Evolutionary conservation across 2,797 vertebrate species (phyloP), one percentile per base, ranked within the genome.

Genomic region (Crocodylus rhombifer): DNA sequence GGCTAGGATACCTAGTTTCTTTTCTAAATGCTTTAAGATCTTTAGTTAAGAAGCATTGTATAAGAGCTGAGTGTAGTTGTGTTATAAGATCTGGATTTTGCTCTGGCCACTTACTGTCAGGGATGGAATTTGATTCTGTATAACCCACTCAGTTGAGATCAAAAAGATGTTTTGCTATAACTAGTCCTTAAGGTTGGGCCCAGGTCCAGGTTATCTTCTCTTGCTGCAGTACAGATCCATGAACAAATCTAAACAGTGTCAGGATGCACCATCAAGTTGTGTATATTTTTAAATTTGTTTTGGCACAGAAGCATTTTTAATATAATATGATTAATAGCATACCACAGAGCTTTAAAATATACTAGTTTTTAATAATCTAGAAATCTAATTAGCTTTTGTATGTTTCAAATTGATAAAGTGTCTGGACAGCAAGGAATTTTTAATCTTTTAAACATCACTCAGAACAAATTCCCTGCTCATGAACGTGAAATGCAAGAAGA

Each of bases 131-230:
- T 89, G 86, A 51, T 79, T 89, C 74, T 91, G 55, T 55, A 76
- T 33, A 92, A 51, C 79, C 10, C 17, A 80, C 3, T 74, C 74
- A 83, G 28, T 63, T 30, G 0, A 77, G 57, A 84, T 23, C 3
- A 20, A 69, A 84, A 84, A 30, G 75, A 51, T 87, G 3, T 87
- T 81, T 51, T 79, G 4, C 80, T 94, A 7, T 81, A 87, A 95
- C 85, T 87, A 90, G 18, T 91, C 58, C 21, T 13, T 60, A 18
- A 25, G 4, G 64, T 88, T 82, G 64, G 80, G 28, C 64, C 94
- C 58, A 78, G 82, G 58, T 3, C 82, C 56, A 57, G 60, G 61
- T 51, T 90, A 2, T 75, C 14, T 7, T 87, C 86, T 90, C 73
- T 91, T 89, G 26, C 86, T 76, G 55, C 57, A 87, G 26, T 26